Base-by-base conservation (phyloP, 1,140 invertebrate genomes). In the Goniozus legneri region DNA sequence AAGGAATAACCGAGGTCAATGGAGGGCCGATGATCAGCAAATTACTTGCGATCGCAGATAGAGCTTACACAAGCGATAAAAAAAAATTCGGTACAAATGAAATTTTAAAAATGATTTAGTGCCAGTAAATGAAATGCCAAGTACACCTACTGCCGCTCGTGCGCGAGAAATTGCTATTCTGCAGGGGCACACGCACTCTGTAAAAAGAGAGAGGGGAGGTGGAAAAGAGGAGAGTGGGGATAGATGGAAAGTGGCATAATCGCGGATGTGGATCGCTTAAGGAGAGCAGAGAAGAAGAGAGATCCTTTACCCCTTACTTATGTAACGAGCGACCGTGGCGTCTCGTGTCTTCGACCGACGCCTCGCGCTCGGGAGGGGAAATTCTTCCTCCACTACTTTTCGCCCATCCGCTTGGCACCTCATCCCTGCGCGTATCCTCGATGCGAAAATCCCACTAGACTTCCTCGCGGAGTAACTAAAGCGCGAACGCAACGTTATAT, bases 181-280 rank as follows among this genome's bases (percentile, higher is more conserved):
- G n/a, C n/a, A n/a, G n/a, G n/a, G n/a, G n/a, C n/a, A n/a, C n/a
- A n/a, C n/a, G n/a, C n/a, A n/a, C n/a, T n/a, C n/a, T n/a, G n/a
- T n/a, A n/a, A n/a, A n/a, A n/a, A n/a, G n/a, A n/a, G n/a, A n/a
- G n/a, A n/a, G n/a, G n/a, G n/a, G n/a, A n/a, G n/a, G n/a, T n/a
- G n/a, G n/a, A n/a, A n/a, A n/a, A n/a, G n/a, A n/a, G n/a, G n/a
- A n/a, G n/a, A n/a, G n/a, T n/a, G n/a, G 58, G 64, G 67, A 66
- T 64, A 62, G 64, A 67, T 69, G 64, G 65, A 71, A 71, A 71
- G 70, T 71, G 68, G 66, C 66, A 69, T 73, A 73, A 73, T 73
- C 68, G 63, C 61, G 66, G 63, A 73, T 71, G 65, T 69, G 61
- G 63, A 71, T 70, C 65, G 64, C 59, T 60, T 60, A 69, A 69